Evolutionary conservation across 2,113 vertebrate species (phyloP).

Genomic region (Cygnus buccinator): DNA sequence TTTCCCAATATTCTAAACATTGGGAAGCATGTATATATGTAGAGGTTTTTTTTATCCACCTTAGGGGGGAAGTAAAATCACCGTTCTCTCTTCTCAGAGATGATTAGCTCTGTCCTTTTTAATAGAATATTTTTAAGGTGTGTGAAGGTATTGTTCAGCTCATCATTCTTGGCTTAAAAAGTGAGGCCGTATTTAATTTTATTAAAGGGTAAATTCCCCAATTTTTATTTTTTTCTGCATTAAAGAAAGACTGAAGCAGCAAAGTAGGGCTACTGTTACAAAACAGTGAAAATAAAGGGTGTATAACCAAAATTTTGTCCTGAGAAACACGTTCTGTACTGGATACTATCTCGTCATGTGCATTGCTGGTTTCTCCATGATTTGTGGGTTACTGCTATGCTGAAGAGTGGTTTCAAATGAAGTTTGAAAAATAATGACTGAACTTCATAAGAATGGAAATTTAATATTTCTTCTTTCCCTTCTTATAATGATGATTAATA

Average conservation of each 20-base stretch:
- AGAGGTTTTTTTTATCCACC: neutral
- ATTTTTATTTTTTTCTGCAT: no score
- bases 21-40: rapidly evolving
- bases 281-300: neutral
- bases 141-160: neutral
- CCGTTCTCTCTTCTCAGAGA: neutral
- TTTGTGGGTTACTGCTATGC: neutral
- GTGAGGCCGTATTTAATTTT: neutral
- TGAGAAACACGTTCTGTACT: neutral
- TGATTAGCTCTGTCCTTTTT: neutral
- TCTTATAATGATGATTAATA: slow-evolving; percentile 44
- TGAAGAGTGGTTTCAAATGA: neutral
- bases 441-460: neutral
- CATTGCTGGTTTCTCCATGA: neutral
- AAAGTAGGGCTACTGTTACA: neutral
- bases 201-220: neutral
- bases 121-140: neutral
- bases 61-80: neutral
- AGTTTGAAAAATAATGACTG: neutral
- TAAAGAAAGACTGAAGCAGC: neutral
- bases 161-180: neutral
- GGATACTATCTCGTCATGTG: neutral
- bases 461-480: neutral
- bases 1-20: neutral
- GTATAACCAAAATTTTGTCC: neutral